A percentile compares a stretch with the other conserved stretches of the same genome.
Conservation (phyloP, 2,888 invertebrate species). For the Cryptops parisi region DNA sequence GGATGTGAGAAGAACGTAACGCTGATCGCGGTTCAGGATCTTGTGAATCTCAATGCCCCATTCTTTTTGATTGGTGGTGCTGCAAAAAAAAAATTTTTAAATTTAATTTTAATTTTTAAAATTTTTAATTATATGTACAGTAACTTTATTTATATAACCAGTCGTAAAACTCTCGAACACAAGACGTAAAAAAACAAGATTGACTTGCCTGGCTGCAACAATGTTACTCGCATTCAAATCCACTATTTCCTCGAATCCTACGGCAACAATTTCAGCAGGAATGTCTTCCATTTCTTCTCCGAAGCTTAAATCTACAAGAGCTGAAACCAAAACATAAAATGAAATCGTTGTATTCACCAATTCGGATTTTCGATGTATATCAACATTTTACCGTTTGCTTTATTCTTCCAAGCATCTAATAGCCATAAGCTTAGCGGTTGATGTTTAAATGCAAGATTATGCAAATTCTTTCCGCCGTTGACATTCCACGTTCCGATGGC, state of each 20-base stretch:
- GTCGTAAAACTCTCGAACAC: neutral
- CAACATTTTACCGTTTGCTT: constrained; percentile 20
- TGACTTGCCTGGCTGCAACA: constrained; percentile 70
- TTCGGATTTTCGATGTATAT: neutral
- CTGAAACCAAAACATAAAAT: constrained; percentile 24
- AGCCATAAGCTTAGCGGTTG: constrained; percentile 76
- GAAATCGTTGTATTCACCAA: too few species aligned
- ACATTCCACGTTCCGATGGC: constrained; percentile 97
- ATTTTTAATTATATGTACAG: neutral
- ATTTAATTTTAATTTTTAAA: constrained; percentile 1
- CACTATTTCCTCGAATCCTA: constrained; percentile 98
- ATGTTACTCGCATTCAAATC: constrained; percentile 98
- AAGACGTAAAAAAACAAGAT: neutral
- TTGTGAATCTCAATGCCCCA: constrained; percentile 95
- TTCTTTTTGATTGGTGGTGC: constrained; percentile 77
- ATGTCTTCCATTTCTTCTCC: constrained; percentile 35
- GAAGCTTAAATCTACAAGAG: constrained; percentile 31
- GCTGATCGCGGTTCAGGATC: constrained; percentile 68
- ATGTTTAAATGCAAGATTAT: constrained; percentile 88
- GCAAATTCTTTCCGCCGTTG: constrained; percentile 96
- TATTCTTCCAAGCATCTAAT: constrained; percentile 66
- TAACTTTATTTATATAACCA: neutral
- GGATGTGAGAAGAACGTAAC: constrained; percentile 79
- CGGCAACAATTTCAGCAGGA: constrained; percentile 86
- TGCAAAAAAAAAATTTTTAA: constrained; percentile 29